Evolutionary conservation across 2,113 vertebrate genomes (phyloP).

Genomic region (Corynorhinus townsendii): DNA sequence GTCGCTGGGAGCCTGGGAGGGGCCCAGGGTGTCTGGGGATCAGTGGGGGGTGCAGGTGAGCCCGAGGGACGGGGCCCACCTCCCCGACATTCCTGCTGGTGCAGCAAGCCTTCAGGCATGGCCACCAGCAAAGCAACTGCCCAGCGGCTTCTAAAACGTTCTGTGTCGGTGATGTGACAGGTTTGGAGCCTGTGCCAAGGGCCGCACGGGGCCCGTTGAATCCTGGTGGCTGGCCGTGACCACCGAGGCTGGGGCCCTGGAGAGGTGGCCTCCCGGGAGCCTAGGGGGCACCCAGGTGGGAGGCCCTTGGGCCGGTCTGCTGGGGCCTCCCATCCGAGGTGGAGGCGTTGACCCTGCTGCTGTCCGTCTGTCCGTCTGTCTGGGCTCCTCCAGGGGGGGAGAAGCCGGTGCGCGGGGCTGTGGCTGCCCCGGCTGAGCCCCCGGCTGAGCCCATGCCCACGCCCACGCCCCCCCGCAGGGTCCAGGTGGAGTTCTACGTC

Average conservation of each 20-base stretch:
- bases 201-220: neutral
- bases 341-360: neutral
- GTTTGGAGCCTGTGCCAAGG: neutral
- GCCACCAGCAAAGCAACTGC: neutral
- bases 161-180: fast-evolving
- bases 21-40: neutral
- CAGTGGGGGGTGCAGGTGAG: fast-evolving
- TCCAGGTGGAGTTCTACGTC: slow-evolving; percentile 98
- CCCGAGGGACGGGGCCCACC: fast-evolving
- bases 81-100: neutral
- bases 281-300: neutral
- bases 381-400: fast-evolving
- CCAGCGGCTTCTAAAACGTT: neutral
- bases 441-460: too few relatives aligned
- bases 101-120: fast-evolving
- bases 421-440: neutral
- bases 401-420: fast-evolving
- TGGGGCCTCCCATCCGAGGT: neutral
- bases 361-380: fast-evolving
- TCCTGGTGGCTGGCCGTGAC: neutral
- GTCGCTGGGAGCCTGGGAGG: fast-evolving
- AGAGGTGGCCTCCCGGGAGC: fast-evolving
- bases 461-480: slow-evolving; percentile 81
- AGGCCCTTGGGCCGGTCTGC: neutral
- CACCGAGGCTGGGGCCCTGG: fast-evolving